phyloP scores from a whole-genome alignment of 2,888 invertebrate genomes.

The Mimas tiliae region DNA sequence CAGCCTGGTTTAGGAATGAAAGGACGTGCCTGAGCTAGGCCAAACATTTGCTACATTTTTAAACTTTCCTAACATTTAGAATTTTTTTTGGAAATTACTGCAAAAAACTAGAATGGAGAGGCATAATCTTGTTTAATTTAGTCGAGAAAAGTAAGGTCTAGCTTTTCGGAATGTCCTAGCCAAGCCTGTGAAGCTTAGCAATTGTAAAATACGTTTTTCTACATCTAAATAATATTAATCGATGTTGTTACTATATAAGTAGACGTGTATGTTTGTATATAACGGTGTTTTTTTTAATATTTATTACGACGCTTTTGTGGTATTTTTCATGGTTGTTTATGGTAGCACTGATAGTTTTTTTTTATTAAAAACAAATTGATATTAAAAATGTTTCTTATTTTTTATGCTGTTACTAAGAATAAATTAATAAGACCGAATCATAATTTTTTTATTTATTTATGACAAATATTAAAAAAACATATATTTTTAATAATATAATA shows the following conservation, averaged over 20 bases:
- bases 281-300: slow-evolving; percentile 23
- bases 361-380: too few relatives aligned
- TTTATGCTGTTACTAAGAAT: too few relatives aligned
- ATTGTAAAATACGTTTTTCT: slow-evolving; percentile 37
- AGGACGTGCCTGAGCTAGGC: too few relatives aligned
- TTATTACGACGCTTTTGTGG: not conserved
- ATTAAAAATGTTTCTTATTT: too few relatives aligned
- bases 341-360: not conserved
- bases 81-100: too few relatives aligned
- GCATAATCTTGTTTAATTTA: not conserved
- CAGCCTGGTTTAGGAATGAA: not conserved
- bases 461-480: too few relatives aligned
- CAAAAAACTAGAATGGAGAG: too few relatives aligned
- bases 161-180: not conserved
- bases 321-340: not conserved
- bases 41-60: too few relatives aligned
- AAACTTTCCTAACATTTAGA: too few relatives aligned
- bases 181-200: slow-evolving; percentile 23
- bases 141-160: not conserved
- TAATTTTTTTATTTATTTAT: too few relatives aligned
- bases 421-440: too few relatives aligned
- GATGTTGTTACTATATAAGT: slow-evolving; percentile 44
- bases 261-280: slow-evolving; percentile 38
- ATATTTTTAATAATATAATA: too few relatives aligned
- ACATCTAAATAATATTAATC: slow-evolving; percentile 37